These are phyloP conservation scores for Marasmarcha lunaedactyla DNA, from an alignment of 2,888 invertebrate species.

Conservation along the genomic window DNA sequence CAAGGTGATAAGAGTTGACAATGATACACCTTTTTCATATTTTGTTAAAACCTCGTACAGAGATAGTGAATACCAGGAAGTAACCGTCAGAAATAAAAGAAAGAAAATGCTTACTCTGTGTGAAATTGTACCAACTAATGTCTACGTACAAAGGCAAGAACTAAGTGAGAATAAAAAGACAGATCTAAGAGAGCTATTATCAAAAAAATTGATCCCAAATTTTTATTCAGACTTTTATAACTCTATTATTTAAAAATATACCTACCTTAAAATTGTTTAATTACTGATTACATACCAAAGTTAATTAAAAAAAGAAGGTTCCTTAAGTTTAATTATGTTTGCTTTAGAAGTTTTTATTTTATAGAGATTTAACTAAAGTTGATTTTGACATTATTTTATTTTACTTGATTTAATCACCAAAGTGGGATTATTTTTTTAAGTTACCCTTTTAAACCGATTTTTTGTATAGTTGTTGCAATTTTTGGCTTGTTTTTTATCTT, in stretches of 20 bases:
- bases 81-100: slow-evolving; percentile 6
- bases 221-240: slow-evolving; percentile 2
- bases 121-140: slow-evolving; percentile 2
- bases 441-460: too few relatives aligned
- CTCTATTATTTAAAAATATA: slow-evolving; percentile 3
- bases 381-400: background rate
- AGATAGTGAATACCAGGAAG: slow-evolving; percentile 6
- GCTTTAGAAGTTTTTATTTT: background rate
- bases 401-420: background rate
- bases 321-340: too few relatives aligned
- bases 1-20: background rate
- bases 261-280: background rate
- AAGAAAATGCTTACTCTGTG: slow-evolving; percentile 4
- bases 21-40: slow-evolving; percentile 5
- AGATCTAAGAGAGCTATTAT: slow-evolving; percentile 8
- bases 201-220: slow-evolving; percentile 6
- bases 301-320: too few relatives aligned
- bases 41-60: slow-evolving; percentile 6
- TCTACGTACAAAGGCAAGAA: slow-evolving; percentile 5
- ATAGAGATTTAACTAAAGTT: slow-evolving; percentile 7
- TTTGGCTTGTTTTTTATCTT: slow-evolving; percentile 2
- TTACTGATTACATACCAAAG: too few relatives aligned
- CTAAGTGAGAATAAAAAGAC: slow-evolving; percentile 10
- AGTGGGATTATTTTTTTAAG: too few relatives aligned
- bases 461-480: background rate